phyloP scores from a whole-genome alignment of 2,888 invertebrate genomes.

The Druceiella hillmani region DNA sequence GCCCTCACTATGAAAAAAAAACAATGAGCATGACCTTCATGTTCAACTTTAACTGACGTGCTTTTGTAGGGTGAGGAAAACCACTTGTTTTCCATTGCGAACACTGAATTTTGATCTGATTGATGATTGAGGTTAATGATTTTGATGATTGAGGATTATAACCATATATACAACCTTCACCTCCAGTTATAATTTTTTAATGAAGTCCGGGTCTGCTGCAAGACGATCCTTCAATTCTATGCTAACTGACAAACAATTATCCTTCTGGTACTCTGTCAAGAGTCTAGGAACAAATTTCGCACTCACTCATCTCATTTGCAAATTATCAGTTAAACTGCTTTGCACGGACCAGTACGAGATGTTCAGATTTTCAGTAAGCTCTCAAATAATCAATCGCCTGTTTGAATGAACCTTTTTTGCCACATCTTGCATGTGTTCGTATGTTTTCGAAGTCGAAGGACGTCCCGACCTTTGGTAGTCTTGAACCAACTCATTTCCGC shows the following conservation, averaged over 20 bases:
- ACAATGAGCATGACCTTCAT: constrained; percentile 14
- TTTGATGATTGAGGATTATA: no score
- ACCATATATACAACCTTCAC: no score
- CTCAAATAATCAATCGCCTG: neutral
- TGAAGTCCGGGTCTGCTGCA: no score
- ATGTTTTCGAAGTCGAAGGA: neutral
- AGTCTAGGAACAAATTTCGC: constrained; percentile 4
- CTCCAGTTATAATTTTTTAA: no score
- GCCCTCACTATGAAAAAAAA: constrained; percentile 13
- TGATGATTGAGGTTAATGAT: no score
- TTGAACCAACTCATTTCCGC: neutral
- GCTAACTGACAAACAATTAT: constrained; percentile 12
- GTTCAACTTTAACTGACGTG: constrained; percentile 16
- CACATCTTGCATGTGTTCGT: neutral
- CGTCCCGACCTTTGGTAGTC: neutral
- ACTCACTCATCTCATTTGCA: constrained; percentile 1
- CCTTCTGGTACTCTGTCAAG: constrained; percentile 11
- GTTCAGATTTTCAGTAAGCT: neutral
- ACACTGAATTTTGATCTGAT: constrained; percentile 15
- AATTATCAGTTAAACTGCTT: neutral
- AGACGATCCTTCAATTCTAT: no score
- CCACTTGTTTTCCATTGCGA: constrained; percentile 15
- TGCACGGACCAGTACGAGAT: neutral
- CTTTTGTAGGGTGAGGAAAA: constrained; percentile 16
- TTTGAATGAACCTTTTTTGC: neutral